Percentiles rank a stretch among this genome's conserved stretches.
These are phyloP conservation scores for Pangasius sanitwongsei DNA, from an alignment of 2,797 vertebrate genomes.

Conservation along the genomic window DNA sequence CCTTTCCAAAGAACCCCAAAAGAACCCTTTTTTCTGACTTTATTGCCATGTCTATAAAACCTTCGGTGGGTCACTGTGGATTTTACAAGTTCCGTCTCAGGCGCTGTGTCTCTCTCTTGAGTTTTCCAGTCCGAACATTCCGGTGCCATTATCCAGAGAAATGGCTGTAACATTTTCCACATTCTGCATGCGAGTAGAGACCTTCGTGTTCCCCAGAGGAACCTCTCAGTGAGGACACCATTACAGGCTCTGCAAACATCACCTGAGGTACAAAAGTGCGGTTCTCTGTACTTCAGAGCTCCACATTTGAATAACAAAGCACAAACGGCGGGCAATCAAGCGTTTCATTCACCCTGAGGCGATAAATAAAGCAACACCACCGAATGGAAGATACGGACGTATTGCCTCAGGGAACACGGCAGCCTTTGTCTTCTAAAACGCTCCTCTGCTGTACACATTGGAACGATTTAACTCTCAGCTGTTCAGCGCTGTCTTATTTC, in stretches of 20 bases:
- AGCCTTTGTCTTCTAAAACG: slow-evolving; percentile 34
- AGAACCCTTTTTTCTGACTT: not conserved
- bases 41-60: not conserved
- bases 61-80: not conserved
- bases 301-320: slow-evolving; percentile 17
- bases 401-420: slow-evolving; percentile 12
- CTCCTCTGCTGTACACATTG: slow-evolving; percentile 21
- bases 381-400: not conserved
- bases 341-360: slow-evolving; percentile 8
- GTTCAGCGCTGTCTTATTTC: not conserved
- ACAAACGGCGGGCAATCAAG: not conserved
- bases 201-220: slow-evolving; percentile 3
- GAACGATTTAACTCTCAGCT: slow-evolving; percentile 40
- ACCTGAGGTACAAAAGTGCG: slow-evolving; percentile 11
- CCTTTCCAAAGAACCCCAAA: not conserved
- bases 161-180: slow-evolving; percentile 5
- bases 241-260: slow-evolving; percentile 2
- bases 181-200: not conserved
- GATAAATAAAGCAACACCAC: not conserved
- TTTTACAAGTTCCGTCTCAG: not conserved
- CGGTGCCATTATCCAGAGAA: not conserved
- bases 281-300: not conserved
- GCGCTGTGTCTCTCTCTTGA: not conserved
- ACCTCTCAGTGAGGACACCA: not conserved
- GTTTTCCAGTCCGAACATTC: slow-evolving; percentile 19